These are phyloP conservation scores for Archips crataeganus DNA, from an alignment of 2,888 invertebrate genomes.

Conservation along the genomic window DNA sequence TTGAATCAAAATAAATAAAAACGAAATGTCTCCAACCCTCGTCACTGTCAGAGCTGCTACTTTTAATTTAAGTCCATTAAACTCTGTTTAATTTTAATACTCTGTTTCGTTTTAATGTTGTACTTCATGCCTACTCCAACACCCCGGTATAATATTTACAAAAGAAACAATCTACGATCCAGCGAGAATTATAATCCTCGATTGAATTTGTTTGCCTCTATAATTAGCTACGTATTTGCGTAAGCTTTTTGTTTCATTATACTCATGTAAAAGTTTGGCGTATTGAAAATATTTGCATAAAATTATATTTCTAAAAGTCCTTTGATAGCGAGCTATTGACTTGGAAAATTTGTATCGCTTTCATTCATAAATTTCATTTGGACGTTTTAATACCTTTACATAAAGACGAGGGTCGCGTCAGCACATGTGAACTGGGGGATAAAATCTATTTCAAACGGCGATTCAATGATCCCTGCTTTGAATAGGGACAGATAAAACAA, in stretches of 20 bases:
- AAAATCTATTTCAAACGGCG: slow-evolving; percentile 29
- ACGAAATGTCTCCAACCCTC: slow-evolving; percentile 56
- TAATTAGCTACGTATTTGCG: slow-evolving; percentile 25
- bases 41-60: slow-evolving; percentile 65
- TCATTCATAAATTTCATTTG: slow-evolving; percentile 29
- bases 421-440: slow-evolving; percentile 30
- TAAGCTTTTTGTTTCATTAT: background rate
- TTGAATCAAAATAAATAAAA: slow-evolving; percentile 55
- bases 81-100: slow-evolving; percentile 47
- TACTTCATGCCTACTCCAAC: slow-evolving; percentile 13
- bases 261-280: background rate
- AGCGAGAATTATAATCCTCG: slow-evolving; percentile 18
- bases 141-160: slow-evolving; percentile 26
- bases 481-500: slow-evolving; percentile 36
- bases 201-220: slow-evolving; percentile 24
- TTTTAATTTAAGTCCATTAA: slow-evolving; percentile 71
- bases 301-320: slow-evolving; percentile 7
- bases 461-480: slow-evolving; percentile 39
- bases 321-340: slow-evolving; percentile 11
- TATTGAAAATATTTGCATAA: slow-evolving; percentile 6
- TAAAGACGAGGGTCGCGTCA: slow-evolving; percentile 31
- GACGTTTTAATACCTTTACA: slow-evolving; percentile 34
- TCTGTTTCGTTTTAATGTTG: slow-evolving; percentile 31
- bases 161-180: slow-evolving; percentile 26
- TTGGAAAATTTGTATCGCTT: slow-evolving; percentile 14